Evolutionary conservation across 2,888 invertebrate genomes (phyloP), one percentile per base, ranked within the genome.

Genomic region (Hirtodrosophila confusa): DNA sequence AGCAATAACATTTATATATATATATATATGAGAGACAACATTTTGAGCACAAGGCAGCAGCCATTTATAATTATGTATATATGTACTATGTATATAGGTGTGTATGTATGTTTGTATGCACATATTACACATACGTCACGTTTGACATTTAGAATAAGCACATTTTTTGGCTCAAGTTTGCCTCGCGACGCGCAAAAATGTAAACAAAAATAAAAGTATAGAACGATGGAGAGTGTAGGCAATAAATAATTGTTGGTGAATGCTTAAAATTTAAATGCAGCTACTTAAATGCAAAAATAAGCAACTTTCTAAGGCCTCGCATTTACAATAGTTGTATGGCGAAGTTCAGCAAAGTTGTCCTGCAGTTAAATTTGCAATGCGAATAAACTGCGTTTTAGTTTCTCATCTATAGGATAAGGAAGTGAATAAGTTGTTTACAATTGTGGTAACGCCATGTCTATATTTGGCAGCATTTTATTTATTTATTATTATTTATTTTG

Each of bases 101-200:
- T 41, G 2, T 40, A 24, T 48, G 36, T 36, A 48, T 11, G 17
- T 37, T n/a, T 44, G 8, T 56, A 33, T 45, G 24, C 36, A 63
- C 36, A 63, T 56, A 64, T 64, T 76, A 76, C 68, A 61, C 48
- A 76, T 79, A 78, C 69, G 69, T 69, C 76, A 82, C 60, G 58
- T 69, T 78, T 80, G 86, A 78, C 78, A 79, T 79, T 86, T 86
- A 43, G 48, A 80, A 65, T 61, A 33, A 50, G 50, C 48, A 49
- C 47, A 73, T 48, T 58, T 51, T 57, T 63, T 60, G 62, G 68
- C 60, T 50, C 55, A 57, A 62, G 55, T 63, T 75, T 69, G 62
- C 49, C 39, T 40, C n/a, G 49, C 62, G 45, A 72, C 58, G 60
- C 77, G 56, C 78, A 65, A 55, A 61, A 83, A 77, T 67, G 66